Evolutionary conservation across 2,113 vertebrate species (phyloP), one percentile per base, ranked within the genome.

Genomic region (Ochotona princeps): DNA sequence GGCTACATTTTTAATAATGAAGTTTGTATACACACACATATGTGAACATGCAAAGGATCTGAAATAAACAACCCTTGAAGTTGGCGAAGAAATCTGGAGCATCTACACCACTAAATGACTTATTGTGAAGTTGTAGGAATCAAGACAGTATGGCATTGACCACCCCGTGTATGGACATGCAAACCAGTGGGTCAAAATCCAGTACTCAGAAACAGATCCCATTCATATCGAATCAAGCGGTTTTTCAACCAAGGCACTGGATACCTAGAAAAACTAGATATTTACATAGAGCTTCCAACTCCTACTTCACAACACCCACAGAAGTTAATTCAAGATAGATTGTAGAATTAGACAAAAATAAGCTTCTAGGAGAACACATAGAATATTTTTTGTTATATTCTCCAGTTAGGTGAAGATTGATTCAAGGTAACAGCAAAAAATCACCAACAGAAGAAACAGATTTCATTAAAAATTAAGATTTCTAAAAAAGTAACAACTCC

Each of bases 331-430:
- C 49, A 92, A 74, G 20, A 63, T 63, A 4, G 57, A 54, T 72
- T 23, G 54, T 61, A 83, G 65, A 72, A 18, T 18, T 63, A 78
- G 87, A 54, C 17, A 32, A 72, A 60, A 0, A 44, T 23, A 84
- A 79, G 8, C 15, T 75, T 95, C 61, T 63, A 85, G 81, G 60
- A 90, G 44, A 93, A 87, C 72, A 83, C 23, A 49, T 26, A 87
- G 32, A 83, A 30, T 82, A 51, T 15, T 8, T 54, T 44, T 73
- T 72, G 17, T 76, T 70, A 30, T 76, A 65, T 15, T 82, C 25
- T 87, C 38, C 3, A 28, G 11, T 57, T 90, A 26, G 32, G 15
- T 44, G 65, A 92, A 90, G 51, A 15, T 70, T 54, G 90, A 44
- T 57, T 78, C 75, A 94, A 79, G 63, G 32, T 83, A 65, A 21